Base-by-base conservation (phyloP, 2,797 vertebrate genomes). In the Sebastolobus altivelis region DNA sequence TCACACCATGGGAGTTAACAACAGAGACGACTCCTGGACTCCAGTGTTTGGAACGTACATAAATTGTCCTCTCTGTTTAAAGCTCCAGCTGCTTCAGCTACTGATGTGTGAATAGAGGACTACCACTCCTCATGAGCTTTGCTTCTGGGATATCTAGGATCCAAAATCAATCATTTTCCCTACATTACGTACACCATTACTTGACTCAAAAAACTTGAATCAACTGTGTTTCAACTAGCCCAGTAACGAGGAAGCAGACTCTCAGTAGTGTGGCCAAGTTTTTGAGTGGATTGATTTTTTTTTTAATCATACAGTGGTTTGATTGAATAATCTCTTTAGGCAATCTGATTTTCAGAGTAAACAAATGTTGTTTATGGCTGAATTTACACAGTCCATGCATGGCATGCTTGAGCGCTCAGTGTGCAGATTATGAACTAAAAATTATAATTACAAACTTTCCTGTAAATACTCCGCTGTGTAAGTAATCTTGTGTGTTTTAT, bases 271-370 rank as follows among this genome's bases (percentile, higher is more conserved):
- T 20, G 69, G 69, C 82, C 70, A 86, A 27, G 43, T 79, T 75
- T 68, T 72, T 43, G 52, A 77, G 78, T 75, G 46, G 69, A 71
- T 72, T 61, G 66, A 38, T 77, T 46, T 61, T 79, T 79, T 61
- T 62, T 66, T 52, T 29, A 76, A 87, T 88, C 88, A 86, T 75
- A 70, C 62, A 83, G 65, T 75, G 72, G 38, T 37, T 87, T 87
- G 74, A 88, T 79, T 86, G 67, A 88, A 86, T 87, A 82, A 87
- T 82, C 81, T 72, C 76, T 81, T 12, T 2, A 43, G 72, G 81
- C 72, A 2, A 72, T 89, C 72, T 72, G 75, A 88, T 85, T 88
- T 87, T 77, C 83, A 70, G 56, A 85, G 79, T 84, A 81, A 91
- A 93, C 86, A 87, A 84, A 88, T 82, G 60, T 31, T 31, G 35